Evolutionary conservation across 2,113 vertebrate species (phyloP).

Genomic region (Antechinus flavipes): DNA sequence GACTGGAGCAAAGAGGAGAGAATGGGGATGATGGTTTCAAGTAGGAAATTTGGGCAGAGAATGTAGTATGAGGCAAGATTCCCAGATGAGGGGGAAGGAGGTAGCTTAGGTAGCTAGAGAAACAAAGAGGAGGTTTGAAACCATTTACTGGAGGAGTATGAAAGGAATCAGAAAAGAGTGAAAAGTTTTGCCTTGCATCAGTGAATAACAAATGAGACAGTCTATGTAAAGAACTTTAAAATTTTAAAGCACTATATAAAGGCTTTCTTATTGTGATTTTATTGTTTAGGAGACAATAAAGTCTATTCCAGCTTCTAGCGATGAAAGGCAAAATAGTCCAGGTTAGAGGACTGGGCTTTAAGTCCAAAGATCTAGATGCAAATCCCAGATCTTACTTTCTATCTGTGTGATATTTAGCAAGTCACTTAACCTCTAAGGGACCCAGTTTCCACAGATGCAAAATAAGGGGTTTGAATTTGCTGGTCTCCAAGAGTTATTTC

Average conservation of each 20-base stretch:
- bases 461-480: background rate
- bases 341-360: background rate
- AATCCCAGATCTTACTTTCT: background rate
- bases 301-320: background rate
- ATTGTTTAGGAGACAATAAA: background rate
- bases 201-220: background rate
- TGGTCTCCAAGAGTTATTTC: background rate
- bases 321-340: background rate
- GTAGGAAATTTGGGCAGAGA: background rate
- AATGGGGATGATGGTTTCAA: background rate
- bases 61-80: background rate
- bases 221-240: background rate
- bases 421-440: background rate
- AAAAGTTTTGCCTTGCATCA: background rate
- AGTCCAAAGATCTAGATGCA: background rate
- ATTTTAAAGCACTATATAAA: background rate
- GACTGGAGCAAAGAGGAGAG: background rate
- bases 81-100: background rate
- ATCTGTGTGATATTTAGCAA: background rate
- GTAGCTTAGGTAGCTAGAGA: background rate
- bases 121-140: background rate
- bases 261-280: no score
- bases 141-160: background rate
- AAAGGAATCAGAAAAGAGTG: background rate
- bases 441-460: slow-evolving; percentile 23